These are phyloP conservation scores for Myodes glareolus DNA, from an alignment of 2,113 vertebrate species.

Conservation along the genomic window DNA sequence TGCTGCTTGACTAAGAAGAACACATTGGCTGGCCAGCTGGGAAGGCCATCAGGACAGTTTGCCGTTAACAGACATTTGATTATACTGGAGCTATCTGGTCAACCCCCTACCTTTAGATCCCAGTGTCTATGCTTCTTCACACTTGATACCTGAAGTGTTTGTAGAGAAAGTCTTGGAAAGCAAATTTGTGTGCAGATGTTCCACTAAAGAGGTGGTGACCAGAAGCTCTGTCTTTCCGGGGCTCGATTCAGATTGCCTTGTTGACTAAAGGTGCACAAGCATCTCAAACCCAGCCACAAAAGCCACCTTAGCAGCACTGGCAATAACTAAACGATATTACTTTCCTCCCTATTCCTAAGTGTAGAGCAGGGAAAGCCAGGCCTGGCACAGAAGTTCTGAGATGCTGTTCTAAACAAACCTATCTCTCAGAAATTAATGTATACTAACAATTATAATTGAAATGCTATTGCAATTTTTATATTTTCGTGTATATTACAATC, in stretches of 20 bases:
- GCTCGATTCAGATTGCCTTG: not conserved
- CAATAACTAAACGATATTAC: not conserved
- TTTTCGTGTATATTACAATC: not conserved
- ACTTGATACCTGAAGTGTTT: not conserved
- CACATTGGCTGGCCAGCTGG: not conserved
- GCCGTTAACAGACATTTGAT: not conserved
- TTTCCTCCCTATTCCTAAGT: not conserved
- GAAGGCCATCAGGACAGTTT: not conserved
- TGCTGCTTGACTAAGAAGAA: slow-evolving; percentile 4
- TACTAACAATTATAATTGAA: not conserved
- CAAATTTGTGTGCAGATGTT: not conserved
- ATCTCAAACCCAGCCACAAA: not conserved
- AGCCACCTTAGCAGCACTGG: not conserved
- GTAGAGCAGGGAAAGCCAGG: not conserved
- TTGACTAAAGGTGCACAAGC: not conserved
- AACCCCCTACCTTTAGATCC: not conserved
- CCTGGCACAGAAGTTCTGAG: not conserved
- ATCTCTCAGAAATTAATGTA: not conserved
- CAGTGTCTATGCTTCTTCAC: not conserved
- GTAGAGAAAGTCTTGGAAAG: not conserved
- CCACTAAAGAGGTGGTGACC: not conserved
- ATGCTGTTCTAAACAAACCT: not conserved
- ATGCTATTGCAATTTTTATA: not conserved
- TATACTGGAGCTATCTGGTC: too few species aligned
- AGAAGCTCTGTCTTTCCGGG: not conserved